Base-by-base conservation (phyloP, 2,113 vertebrate genomes). In the Galbula dea region DNA sequence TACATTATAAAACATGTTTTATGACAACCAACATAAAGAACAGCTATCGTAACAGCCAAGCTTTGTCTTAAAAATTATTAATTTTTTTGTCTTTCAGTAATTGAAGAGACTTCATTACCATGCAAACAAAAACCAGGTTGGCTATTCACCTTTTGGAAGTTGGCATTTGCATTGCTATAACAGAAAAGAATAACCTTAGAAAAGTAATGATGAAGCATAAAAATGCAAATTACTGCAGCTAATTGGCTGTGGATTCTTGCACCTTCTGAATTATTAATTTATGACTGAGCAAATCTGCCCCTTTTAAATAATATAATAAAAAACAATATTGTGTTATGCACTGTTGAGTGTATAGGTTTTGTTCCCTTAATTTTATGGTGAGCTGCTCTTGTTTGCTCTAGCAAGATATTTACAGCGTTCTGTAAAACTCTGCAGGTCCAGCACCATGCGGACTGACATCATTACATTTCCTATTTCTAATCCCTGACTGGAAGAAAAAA, bases 221-320 rank as follows among this genome's bases (percentile, higher is more conserved):
- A 98, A 97, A 98, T 98, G 97, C 94, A 98, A 97, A 98, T 97
- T 94, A 93, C 93, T 96, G 88, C 76, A 96, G 94, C 89, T 97
- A 97, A 97, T 98, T 98, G 95, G 96, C 94, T 96, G 79, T 95
- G 84, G 95, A 89, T 97, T 96, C 95, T 96, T 97, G 96, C 36
- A 95, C 65, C 93, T 89, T 83, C 87, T 97, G 96, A 98, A 98
- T 97, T 98, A 98, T 97, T 97, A 97, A 97, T 98, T 97, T 96
- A 96, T 96, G 84, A 96, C 93, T 3, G 1, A 87, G 72, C 96
- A 97, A 97, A 97, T 96, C 86, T 96, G 72, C 95, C 83, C 84
- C 85, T 93, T 96, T 93, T 84, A 97, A 97, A 95, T 90, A 97
- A 94, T 96, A 96, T 96, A 95, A 89, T 93, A 96, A 97, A 88